Base-by-base conservation (phyloP, 2,888 invertebrate genomes). In the Minunthozetes semirufus region DNA sequence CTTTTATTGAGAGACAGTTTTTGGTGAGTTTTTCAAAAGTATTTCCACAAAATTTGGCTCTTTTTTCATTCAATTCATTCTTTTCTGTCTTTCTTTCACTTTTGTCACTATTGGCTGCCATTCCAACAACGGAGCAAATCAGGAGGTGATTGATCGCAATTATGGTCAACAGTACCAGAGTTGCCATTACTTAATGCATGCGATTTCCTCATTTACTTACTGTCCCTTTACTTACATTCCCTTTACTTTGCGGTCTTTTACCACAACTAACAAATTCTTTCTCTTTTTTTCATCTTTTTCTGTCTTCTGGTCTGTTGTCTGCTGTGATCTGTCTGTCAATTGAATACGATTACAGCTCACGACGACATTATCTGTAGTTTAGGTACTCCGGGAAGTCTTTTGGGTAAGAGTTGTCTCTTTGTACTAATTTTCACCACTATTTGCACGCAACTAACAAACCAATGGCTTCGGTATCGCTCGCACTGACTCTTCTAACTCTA, bases 291-390 rank as follows among this genome's bases (percentile, higher is more conserved):
- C 29, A 29, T 61, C 13, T 33, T 38, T 38, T n/a, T 38, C 63
- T 38, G n/a, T 38, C 27, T 38, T 17, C 19, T 11, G 27, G 29
- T 17, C n/a, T 59, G 59, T 15, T 29, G 27, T 27, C 29, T 61
- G n/a, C 6, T 29, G 9, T 29, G 22, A 27, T 33, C 25, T 61
- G 9, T 59, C 29, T 56, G 29, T 19, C 42, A 42, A 42, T 33
- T 42, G 46, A 70, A 9, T 70, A 17, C 56, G 4, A 25, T 25
- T 5, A 22, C 70, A 70, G 70, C 48, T 19, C 70, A 70, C 15
- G 70, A 70, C 22, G 70, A 70, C 27, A 70, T 70, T 48, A 70
- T 70, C 17, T 70, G 70, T 70, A 70, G 70, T 48, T 70, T 70
- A 70, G 70, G 70, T 27, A 70, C 70, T 48, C 70, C 70, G 48